Conservation (phyloP, 2,888 invertebrate genomes). For the Cinara cedri region DNA sequence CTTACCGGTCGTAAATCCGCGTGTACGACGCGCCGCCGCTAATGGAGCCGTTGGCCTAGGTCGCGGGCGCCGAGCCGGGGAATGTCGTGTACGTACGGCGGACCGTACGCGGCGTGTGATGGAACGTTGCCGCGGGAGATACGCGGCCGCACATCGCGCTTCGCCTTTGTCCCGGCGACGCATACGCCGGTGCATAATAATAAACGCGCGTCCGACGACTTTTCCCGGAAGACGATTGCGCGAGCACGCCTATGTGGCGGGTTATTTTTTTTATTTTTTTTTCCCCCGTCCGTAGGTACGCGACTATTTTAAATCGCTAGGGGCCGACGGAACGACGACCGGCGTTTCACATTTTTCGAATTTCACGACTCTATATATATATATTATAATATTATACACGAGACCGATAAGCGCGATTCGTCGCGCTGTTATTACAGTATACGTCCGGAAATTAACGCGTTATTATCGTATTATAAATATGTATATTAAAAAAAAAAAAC, state of each 20-base stretch:
- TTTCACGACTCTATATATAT: background rate
- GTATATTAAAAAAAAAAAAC: background rate
- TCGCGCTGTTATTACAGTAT: no score
- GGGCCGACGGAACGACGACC: background rate
- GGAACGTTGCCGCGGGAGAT: constrained; percentile 16
- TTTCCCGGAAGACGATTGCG: background rate
- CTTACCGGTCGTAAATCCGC: constrained; percentile 14
- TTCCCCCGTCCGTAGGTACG: background rate
- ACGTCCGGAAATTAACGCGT: no score
- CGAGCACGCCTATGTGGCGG: background rate
- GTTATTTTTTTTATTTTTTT: background rate
- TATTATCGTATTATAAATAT: background rate
- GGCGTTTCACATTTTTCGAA: constrained; percentile 5
- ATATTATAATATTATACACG: no score
- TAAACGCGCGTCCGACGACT: background rate
- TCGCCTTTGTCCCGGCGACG: no score
- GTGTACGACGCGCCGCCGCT: constrained; percentile 11
- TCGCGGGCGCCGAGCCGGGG: constrained; percentile 1
- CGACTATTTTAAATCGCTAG: background rate
- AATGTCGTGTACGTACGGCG: background rate
- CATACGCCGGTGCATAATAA: background rate
- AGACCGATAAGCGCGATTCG: no score
- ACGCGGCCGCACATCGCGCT: no score
- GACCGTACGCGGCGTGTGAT: background rate
- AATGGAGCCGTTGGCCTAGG: constrained; percentile 41